A percentile compares a stretch with the other conserved stretches of the same genome.
These are phyloP conservation scores for Ennomos erosarius DNA, from an alignment of 2,888 invertebrate species.

Conservation along the genomic window DNA sequence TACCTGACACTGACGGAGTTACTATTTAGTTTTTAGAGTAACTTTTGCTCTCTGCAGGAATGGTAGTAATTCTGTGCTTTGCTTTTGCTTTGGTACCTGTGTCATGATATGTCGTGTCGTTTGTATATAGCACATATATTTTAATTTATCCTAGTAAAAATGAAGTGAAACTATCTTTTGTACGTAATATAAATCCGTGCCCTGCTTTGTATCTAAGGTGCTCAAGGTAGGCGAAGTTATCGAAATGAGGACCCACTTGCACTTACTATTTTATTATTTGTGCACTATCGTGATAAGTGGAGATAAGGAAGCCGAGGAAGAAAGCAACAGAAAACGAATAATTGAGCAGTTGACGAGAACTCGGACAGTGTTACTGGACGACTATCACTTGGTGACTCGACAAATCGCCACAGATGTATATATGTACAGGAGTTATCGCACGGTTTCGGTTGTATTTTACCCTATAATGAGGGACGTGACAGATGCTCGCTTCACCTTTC, in stretches of 20 bases:
- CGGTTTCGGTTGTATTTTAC: slow-evolving; percentile 77
- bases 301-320: slow-evolving; percentile 70
- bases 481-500: slow-evolving; percentile 78
- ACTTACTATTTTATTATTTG: slow-evolving; percentile 66
- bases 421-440: slow-evolving; percentile 78
- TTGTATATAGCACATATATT: too few relatives aligned
- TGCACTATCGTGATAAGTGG: slow-evolving; percentile 63
- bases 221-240: slow-evolving; percentile 58
- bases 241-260: slow-evolving; percentile 66
- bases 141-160: neutral
- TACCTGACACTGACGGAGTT: too few relatives aligned
- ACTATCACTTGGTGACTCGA: slow-evolving; percentile 75
- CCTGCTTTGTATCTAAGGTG: slow-evolving; percentile 12
- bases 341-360: slow-evolving; percentile 73
- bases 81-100: too few relatives aligned
- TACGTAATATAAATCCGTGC: slow-evolving; percentile 7
- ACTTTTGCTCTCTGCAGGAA: too few relatives aligned
- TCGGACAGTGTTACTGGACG: slow-evolving; percentile 70
- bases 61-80: too few relatives aligned
- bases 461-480: slow-evolving; percentile 70
- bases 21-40: too few relatives aligned
- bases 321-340: slow-evolving; percentile 67
- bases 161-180: slow-evolving; percentile 16
- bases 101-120: too few relatives aligned
- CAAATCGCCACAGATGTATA: slow-evolving; percentile 77